Evolutionary conservation across 2,113 vertebrate species (phyloP), one percentile per base, ranked within the genome.

Genomic region (Upupa epops): DNA sequence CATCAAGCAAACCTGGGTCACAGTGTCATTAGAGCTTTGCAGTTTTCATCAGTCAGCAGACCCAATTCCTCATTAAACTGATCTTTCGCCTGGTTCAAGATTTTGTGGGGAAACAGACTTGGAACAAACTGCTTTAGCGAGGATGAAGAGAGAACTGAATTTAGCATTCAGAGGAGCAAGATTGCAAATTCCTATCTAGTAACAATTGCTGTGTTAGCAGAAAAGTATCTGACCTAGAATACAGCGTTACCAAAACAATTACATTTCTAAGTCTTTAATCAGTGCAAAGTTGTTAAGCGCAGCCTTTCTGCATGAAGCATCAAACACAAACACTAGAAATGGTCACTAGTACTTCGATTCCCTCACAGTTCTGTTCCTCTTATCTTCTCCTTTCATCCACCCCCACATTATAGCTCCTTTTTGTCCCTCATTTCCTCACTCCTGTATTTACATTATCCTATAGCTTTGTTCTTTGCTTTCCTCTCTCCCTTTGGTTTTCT

Each of bases 271-370:
- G 52, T 60, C 34, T 92, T 84, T 56, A 71, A 65, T 84, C 58
- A 65, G 52, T 37, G 22, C 17, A 49, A 81, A 92, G 45, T n/a
- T 86, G 84, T 82, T 54, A 89, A 94, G 82, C 40, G 81, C 8
- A 90, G 51, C 3, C 6, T 26, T 86, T 87, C 56, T 29, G 13
- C 54, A 89, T 51, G 29, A 65, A 85, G 17, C 40, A 86, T 56
- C 46, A 88, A 85, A 52, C 7, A 9, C 28, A 74, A 78, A 83
- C 56, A 56, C 16, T 40, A 26, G 37, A 74, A 71, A 54, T 49
- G 68, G 42, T 73, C 72, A 77, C 63, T 78, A 48, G 77, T 32
- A 37, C 1, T 46, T 85, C 3, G 3, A 51, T 70, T 90, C 25
- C 19, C 21, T 17, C 3, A 1, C 34, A 82, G 45, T 40, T 80